Evolutionary conservation across 2,113 vertebrate genomes (phyloP), one percentile per base, ranked within the genome.

Genomic region (Chaetorhynchus papuensis): DNA sequence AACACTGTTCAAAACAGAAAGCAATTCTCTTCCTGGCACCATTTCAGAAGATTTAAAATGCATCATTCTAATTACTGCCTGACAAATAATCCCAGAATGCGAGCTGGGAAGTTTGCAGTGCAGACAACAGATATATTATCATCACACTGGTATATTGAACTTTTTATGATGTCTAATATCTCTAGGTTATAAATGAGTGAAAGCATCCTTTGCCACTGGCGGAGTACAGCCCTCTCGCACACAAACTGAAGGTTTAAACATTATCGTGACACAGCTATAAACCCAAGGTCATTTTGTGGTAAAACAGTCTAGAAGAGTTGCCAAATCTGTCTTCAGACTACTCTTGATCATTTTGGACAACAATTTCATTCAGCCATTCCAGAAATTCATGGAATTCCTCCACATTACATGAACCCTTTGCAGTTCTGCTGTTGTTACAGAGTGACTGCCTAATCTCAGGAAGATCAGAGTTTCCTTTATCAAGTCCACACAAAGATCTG

Each of bases 11-110:
- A 69, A 87, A 96, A 93, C 83, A 72, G 84, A 96, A 87, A 97
- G 83, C 96, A 97, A 97, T 97, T 97, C 93, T 96, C 87, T 94
- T 87, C 76, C 87, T 98, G 97, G 97, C 97, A 97, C 60, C 8
- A 16, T 83, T 82, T 96, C 91, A 96, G 88, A 90, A 96, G 79
- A 95, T 69, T 83, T 97, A 94, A 94, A 97, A 74, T 76, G 70
- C 81, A 95, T 93, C 88, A 83, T 97, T 96, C 93, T 96, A 96
- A 97, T 97, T 98, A 97, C 93, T 96, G 91, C 88, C 87, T 89
- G 79, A 96, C 82, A 90, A 93, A 96, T 88, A 95, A 95, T 96
- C 49, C n/a, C 42, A 1, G 92, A 94, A 96, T 93, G 90, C 53
- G 95, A 89, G 69, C 92, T 89, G 61, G 80, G 66, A 97, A 87